Evolutionary conservation across 2,888 invertebrate genomes (phyloP).

Genomic region (Adineta ricciae): DNA sequence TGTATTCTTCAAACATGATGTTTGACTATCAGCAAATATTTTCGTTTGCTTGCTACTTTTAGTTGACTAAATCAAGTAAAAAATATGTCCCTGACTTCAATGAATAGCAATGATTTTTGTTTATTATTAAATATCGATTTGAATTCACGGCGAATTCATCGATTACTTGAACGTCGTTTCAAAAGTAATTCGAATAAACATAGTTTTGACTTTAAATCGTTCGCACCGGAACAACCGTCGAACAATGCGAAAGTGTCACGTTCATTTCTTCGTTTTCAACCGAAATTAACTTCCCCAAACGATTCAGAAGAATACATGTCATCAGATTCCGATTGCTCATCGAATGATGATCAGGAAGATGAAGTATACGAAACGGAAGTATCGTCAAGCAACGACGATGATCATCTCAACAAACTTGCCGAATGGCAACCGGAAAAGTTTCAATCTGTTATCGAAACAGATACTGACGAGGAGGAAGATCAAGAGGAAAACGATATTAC

Average conservation of each 20-base stretch:
- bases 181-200: background rate
- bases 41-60: background rate
- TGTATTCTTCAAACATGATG: no score
- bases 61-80: background rate
- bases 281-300: background rate
- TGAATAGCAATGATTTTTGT: background rate
- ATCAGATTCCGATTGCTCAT: background rate
- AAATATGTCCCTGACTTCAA: background rate
- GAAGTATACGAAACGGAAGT: background rate
- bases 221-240: background rate
- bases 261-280: background rate
- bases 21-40: no score
- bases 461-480: background rate
- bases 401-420: background rate
- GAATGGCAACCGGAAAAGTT: background rate
- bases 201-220: background rate
- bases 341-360: background rate
- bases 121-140: background rate
- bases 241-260: background rate
- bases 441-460: background rate
- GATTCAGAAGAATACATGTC: background rate
- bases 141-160: background rate
- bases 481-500: background rate
- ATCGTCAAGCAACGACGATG: background rate
- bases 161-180: background rate